Percentiles rank a stretch among this genome's conserved stretches.
These are phyloP conservation scores for Fringilla coelebs DNA, from an alignment of 2,797 vertebrate genomes.

Conservation along the genomic window DNA sequence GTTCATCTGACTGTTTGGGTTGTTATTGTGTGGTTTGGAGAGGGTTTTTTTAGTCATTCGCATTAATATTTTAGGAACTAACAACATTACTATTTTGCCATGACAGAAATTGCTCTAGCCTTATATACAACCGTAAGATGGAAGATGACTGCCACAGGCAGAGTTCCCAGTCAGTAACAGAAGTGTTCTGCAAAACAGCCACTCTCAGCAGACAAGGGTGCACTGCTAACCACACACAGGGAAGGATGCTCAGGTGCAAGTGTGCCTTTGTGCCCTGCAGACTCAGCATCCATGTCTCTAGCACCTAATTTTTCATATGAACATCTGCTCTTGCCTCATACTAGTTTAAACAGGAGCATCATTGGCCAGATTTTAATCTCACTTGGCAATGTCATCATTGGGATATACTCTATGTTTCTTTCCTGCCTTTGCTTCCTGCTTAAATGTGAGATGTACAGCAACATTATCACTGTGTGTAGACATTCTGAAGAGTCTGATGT, in stretches of 20 bases:
- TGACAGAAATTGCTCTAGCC: neutral
- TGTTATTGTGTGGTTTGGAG: neutral
- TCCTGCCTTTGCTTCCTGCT: neutral
- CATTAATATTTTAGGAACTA: neutral
- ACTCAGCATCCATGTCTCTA: neutral
- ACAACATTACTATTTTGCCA: neutral
- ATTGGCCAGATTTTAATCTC: neutral
- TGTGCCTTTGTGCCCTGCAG: neutral
- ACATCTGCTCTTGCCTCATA: neutral
- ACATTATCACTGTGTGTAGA: neutral
- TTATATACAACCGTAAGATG: neutral
- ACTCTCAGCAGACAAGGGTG: rapidly evolving
- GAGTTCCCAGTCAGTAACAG: neutral
- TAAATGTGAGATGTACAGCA: neutral
- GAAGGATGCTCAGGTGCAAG: neutral
- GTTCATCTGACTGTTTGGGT: neutral
- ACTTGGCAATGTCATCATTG: neutral
- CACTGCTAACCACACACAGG: neutral
- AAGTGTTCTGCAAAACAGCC: neutral
- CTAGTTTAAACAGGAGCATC: neutral
- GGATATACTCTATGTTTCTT: neutral
- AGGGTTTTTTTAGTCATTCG: neutral
- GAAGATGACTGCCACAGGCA: neutral
- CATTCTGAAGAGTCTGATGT: neutral
- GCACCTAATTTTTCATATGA: neutral